Percentiles rank a stretch among this genome's conserved stretches.
Conservation (phyloP, 2,888 invertebrate genomes). For the Nowickia ferox region DNA sequence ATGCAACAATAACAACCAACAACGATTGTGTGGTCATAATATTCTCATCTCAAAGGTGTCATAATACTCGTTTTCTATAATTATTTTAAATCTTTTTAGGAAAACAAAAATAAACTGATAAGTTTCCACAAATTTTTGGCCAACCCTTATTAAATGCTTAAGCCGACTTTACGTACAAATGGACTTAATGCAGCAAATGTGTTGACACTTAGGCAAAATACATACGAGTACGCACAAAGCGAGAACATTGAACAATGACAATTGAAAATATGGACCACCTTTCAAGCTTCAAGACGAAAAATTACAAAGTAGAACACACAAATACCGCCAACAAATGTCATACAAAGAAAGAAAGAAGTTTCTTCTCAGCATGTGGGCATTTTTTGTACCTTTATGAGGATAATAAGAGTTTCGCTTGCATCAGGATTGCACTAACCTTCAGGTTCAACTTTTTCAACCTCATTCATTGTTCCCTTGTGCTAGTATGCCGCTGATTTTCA, state of each 20-base stretch:
- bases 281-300: constrained; percentile 22
- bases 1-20: constrained; percentile 18
- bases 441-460: neutral
- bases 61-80: constrained; percentile 48
- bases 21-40: constrained; percentile 59
- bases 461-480: neutral
- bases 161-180: neutral
- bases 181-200: constrained; percentile 18
- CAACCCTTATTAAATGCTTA: constrained; percentile 31
- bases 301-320: constrained; percentile 29
- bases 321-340: constrained; percentile 52
- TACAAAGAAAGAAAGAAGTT: constrained; percentile 49
- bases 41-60: constrained; percentile 58
- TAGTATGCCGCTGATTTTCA: constrained; percentile 35
- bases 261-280: constrained; percentile 67
- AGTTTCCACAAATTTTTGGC: constrained; percentile 19
- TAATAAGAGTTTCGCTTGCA: constrained; percentile 5
- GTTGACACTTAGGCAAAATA: constrained; percentile 49
- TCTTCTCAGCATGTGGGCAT: constrained; percentile 65
- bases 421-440: constrained; percentile 50
- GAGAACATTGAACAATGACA: constrained; percentile 47
- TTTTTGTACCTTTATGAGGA: constrained; percentile 3
- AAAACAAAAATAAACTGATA: constrained; percentile 34
- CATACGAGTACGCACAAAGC: neutral
- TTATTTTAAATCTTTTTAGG: constrained; percentile 67